Evolutionary conservation across 2,888 invertebrate genomes (phyloP), one percentile per base, ranked within the genome.

Genomic region (Pollenia griseotomentosa): DNA sequence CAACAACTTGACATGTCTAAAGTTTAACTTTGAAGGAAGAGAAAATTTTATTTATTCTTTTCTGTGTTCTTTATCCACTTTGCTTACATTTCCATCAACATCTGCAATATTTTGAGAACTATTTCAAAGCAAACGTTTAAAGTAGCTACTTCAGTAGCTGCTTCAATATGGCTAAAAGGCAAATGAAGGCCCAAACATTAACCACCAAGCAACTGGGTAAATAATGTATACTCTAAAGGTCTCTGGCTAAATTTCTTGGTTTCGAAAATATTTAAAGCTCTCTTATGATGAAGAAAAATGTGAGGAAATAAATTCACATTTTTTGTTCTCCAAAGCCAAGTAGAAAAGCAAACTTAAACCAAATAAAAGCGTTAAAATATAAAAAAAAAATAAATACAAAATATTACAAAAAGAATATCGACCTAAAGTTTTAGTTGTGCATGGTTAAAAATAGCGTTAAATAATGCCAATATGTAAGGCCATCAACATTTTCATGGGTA

Each of bases 91-190:
- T 81, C 71, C 78, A 80, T 81, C 81, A 80, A 74, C 81, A 81
- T 66, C 65, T 81, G 61, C 59, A 51, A n/a, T 40, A 74, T 73
- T 83, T 86, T 80, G 19, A 83, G 61, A 83, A 70, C 79, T 78
- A 80, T 88, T 89, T 86, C 88, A 89, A 89, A 89, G 89, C 88
- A 88, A 78, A 87, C 75, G 75, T 85, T 81, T 86, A 83, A 89
- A 88, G 90, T 88, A 90, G 92, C 92, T 92, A 91, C 92, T 92
- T 92, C 92, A 92, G 92, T 91, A 92, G 92, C 92, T 87, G 88
- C 86, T 83, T 84, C 82, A 88, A 79, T 80, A 83, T 88, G 83
- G 80, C 85, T 80, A 71, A 83, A 73, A 86, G 86, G 85, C 86
- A 88, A 85, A 79, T 85, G 83, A 77, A 71, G 71, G 63, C 77